phyloP scores from a whole-genome alignment of 2,797 vertebrate species.

The Microtus obscurus region DNA sequence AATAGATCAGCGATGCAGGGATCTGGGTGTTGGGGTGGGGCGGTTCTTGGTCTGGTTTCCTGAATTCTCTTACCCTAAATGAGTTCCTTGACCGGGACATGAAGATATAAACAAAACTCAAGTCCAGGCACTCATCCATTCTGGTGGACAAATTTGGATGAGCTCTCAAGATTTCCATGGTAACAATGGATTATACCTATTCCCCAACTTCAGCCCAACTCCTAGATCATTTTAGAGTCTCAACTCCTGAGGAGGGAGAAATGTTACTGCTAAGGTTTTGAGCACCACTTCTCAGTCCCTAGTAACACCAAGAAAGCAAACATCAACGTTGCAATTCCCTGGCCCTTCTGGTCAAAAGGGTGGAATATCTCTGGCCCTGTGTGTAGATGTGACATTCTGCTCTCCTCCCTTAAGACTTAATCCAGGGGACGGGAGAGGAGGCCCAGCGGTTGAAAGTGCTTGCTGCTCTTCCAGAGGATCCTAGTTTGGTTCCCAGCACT shows the following conservation, averaged over 20 bases:
- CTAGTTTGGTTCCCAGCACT: background rate
- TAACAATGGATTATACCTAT: background rate
- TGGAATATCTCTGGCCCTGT: background rate
- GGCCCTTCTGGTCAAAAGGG: background rate
- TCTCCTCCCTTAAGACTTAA: background rate
- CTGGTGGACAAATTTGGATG: background rate
- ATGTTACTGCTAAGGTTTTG: no score
- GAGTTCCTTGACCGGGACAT: background rate
- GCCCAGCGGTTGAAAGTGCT: background rate
- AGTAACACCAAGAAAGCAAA: background rate
- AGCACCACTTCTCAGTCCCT: no score
- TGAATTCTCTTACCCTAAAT: background rate
- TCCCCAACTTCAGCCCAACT: background rate
- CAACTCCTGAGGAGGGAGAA: background rate
- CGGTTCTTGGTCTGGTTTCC: background rate
- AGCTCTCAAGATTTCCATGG: background rate
- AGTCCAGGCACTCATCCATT: no score
- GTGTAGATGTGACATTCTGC: background rate
- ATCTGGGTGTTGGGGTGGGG: no score
- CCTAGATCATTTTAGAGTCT: background rate
- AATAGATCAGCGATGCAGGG: background rate
- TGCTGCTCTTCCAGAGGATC: background rate
- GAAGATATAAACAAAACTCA: background rate
- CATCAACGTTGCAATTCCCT: background rate
- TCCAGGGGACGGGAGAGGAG: background rate